A percentile compares a stretch with the other conserved stretches of the same genome.
Evolutionary conservation across 2,888 invertebrate genomes (phyloP).

Genomic region (Allophyes oxyacanthae): DNA sequence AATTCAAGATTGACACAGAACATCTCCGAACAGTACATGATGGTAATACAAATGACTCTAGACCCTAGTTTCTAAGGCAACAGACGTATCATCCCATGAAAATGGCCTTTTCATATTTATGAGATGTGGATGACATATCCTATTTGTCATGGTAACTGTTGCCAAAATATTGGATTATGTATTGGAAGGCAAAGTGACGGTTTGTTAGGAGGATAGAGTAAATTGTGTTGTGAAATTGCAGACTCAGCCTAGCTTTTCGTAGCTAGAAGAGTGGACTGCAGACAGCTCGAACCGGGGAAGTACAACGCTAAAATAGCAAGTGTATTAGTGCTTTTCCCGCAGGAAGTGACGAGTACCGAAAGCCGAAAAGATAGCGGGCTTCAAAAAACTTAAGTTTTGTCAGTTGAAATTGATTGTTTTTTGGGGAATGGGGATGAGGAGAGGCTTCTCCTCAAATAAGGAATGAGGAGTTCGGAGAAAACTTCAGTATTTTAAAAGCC

Average conservation of each 20-base stretch:
- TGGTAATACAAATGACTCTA: slow-evolving; percentile 53
- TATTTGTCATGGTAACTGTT: slow-evolving; percentile 48
- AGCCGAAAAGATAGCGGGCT: too few relatives aligned
- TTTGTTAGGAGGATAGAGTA: not conserved
- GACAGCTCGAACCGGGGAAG: too few relatives aligned
- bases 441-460: too few relatives aligned
- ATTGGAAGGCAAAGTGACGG: slow-evolving; percentile 12
- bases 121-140: slow-evolving; percentile 32
- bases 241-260: not conserved
- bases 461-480: too few relatives aligned
- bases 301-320: too few relatives aligned
- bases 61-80: slow-evolving; percentile 25
- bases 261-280: not conserved
- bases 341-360: too few relatives aligned
- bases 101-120: slow-evolving; percentile 56
- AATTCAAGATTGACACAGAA: slow-evolving; percentile 50
- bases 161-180: slow-evolving; percentile 41
- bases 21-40: slow-evolving; percentile 36
- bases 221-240: not conserved
- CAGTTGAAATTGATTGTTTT: too few relatives aligned
- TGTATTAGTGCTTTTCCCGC: too few relatives aligned
- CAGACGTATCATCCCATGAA: slow-evolving; percentile 35
- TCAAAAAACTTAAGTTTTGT: too few relatives aligned
- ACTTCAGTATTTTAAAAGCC: too few relatives aligned
- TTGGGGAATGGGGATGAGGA: too few relatives aligned